Conservation (phyloP, 2,888 invertebrate species). For the Hyppa rectilinea region DNA sequence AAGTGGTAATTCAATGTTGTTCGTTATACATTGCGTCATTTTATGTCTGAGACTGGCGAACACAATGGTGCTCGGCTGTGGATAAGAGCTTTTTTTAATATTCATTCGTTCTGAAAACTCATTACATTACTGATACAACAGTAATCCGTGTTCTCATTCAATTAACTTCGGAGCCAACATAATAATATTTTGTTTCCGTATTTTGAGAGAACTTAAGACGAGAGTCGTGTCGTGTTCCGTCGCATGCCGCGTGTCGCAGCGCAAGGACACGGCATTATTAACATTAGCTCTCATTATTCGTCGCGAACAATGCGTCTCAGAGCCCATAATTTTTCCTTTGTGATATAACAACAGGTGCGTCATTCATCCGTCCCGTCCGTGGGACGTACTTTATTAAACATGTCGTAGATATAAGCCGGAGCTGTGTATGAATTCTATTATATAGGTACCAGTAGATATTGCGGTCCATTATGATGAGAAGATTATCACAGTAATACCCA, state of each 20-base stretch:
- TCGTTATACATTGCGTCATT: conserved; percentile 24
- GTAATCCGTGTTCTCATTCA: conserved; percentile 47
- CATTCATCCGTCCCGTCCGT: conserved; percentile 38
- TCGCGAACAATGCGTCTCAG: conserved; percentile 56
- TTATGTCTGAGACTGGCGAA: conserved; percentile 7
- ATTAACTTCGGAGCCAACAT: conserved; percentile 35
- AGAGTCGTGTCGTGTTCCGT: neutral
- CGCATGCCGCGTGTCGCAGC: neutral
- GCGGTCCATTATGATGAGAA: conserved; percentile 34
- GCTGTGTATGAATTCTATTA: conserved; percentile 45
- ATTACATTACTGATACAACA: conserved; percentile 46
- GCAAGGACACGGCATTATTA: conserved; percentile 41
- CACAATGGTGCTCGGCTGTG: conserved; percentile 17
- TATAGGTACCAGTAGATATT: conserved; percentile 42
- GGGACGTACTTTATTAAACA: conserved; percentile 56
- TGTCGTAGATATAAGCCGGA: conserved; percentile 41
- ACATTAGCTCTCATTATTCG: conserved; percentile 64
- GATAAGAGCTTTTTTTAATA: conserved; percentile 7
- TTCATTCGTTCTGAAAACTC: conserved; percentile 35
- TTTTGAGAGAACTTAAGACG: conserved; percentile 28
- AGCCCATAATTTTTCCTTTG: conserved; percentile 62
- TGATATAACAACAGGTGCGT: conserved; percentile 57
- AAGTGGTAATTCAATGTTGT: conserved; percentile 25
- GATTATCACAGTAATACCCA: conserved; percentile 28
- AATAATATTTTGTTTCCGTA: conserved; percentile 25